Percentiles rank a stretch among this genome's conserved stretches.
phyloP scores from a whole-genome alignment of 2,888 invertebrate genomes.

The Himalopsyche kuldschensis region DNA sequence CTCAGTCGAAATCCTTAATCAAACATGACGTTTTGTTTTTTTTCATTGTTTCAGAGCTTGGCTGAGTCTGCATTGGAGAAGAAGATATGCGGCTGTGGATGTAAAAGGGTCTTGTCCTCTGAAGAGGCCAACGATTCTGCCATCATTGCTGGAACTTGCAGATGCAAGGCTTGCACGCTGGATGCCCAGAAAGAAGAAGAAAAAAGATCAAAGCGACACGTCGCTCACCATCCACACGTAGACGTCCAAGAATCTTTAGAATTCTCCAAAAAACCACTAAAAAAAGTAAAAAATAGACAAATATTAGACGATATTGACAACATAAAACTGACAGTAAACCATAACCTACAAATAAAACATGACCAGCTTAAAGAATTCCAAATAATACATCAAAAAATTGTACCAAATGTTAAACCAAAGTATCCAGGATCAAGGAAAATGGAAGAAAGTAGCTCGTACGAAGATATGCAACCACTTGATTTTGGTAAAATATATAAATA shows the following conservation, averaged over 20 bases:
- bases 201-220: too few relatives aligned
- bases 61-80: neutral
- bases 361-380: too few relatives aligned
- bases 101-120: neutral
- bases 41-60: neutral
- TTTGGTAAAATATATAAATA: neutral
- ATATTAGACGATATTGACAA: neutral
- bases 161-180: neutral
- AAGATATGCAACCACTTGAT: neutral
- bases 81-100: neutral
- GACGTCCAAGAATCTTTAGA: neutral
- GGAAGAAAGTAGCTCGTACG: neutral
- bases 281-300: neutral
- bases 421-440: neutral
- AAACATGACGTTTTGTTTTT: too few relatives aligned
- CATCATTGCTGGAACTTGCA: neutral
- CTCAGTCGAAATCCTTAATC: too few relatives aligned
- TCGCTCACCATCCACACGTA: neutral
- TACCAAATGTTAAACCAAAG: neutral
- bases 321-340: neutral
- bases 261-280: neutral
- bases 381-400: neutral
- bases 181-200: neutral
- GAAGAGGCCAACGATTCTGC: neutral
- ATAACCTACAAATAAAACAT: too few relatives aligned